Evolutionary conservation across 2,797 vertebrate species (phyloP).

Genomic region (Echeneis naucrates): DNA sequence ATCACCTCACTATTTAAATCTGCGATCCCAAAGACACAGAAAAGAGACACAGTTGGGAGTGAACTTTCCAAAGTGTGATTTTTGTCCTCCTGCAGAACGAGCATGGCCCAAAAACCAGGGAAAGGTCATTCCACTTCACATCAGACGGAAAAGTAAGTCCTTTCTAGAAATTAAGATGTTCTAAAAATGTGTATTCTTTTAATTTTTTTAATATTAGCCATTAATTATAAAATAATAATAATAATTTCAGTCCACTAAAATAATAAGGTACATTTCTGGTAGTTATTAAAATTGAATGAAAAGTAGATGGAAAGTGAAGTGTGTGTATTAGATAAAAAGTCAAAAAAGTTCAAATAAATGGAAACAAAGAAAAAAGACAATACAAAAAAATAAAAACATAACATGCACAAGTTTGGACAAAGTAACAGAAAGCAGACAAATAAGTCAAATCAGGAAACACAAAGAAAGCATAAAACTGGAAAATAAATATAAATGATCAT

Average conservation of each 20-base stretch:
- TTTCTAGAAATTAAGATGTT: no score
- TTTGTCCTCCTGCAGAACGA: constrained; percentile 14
- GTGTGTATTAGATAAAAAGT: neutral
- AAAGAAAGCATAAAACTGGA: neutral
- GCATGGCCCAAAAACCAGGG: neutral
- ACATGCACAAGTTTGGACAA: neutral
- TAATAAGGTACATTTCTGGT: neutral
- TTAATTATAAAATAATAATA: neutral
- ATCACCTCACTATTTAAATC: constrained; percentile 40
- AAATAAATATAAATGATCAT: no score
- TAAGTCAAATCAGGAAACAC: neutral
- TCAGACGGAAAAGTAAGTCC: no score
- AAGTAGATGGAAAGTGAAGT: no score
- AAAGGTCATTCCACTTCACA: neutral
- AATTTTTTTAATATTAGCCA: neutral
- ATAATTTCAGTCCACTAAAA: neutral
- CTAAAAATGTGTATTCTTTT: no score
- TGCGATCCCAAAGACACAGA: constrained; percentile 46
- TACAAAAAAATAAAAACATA: neutral
- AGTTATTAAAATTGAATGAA: neutral
- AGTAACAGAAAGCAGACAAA: neutral
- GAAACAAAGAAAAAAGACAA: neutral
- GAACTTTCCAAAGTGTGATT: constrained; percentile 31
- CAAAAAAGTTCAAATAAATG: neutral
- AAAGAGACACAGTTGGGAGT: constrained; percentile 32